Evolutionary conservation across 37 sponge, comb jelly and placozoan species (phyloP).

Genomic region (Dysidea cf. avara): DNA sequence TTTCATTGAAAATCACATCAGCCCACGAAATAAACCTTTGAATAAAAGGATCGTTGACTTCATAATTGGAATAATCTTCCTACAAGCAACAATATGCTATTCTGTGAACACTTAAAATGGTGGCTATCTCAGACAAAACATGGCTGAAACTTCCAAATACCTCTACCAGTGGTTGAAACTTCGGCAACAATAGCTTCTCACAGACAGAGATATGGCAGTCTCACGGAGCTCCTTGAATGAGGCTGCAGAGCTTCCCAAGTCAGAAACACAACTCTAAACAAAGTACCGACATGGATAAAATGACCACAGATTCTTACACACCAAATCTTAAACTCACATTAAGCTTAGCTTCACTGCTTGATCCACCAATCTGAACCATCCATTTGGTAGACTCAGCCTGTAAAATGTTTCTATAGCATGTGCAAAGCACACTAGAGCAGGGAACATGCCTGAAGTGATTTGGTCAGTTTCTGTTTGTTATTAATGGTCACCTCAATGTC

Average conservation of each 20-base stretch:
- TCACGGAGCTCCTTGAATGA: constrained; percentile 61
- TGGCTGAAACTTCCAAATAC: constrained; percentile 50
- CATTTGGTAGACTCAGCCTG: constrained; percentile 43
- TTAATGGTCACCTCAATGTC: constrained; percentile 73
- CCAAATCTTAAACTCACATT: constrained; percentile 52
- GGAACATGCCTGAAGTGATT: constrained; percentile 41
- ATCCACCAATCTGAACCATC: neutral
- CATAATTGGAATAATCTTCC: constrained; percentile 63
- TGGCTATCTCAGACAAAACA: constrained; percentile 55
- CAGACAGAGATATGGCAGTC: constrained; percentile 31
- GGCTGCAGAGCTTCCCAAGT: constrained; percentile 38
- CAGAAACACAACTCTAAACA: constrained; percentile 68
- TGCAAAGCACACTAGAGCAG: neutral
- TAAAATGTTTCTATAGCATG: neutral
- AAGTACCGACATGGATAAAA: neutral
- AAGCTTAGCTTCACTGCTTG: constrained; percentile 17
- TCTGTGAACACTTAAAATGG: neutral
- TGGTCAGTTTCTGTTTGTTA: constrained; percentile 64
- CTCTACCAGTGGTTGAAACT: constrained; percentile 35
- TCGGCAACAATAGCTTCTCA: constrained; percentile 41
- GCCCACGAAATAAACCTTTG: constrained; percentile 58
- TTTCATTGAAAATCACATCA: constrained; percentile 29
- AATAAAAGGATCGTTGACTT: constrained; percentile 80
- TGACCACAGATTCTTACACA: neutral
- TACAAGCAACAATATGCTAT: neutral